Evolutionary conservation across 92 coral and sea anemone genomes (phyloP).

Genomic region (Parazoanthus atlanticus): DNA sequence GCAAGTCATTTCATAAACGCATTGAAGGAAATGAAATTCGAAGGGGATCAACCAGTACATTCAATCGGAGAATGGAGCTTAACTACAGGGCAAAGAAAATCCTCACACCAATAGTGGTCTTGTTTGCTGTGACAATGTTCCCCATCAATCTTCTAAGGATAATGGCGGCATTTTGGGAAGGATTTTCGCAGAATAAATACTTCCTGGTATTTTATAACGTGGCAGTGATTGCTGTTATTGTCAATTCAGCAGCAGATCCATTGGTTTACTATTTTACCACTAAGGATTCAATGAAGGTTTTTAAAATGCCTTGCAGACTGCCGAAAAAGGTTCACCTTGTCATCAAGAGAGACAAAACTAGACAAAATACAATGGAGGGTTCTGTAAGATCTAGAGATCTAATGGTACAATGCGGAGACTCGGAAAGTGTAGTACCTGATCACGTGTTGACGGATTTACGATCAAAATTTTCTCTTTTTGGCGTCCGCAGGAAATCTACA

Average conservation of each 20-base stretch:
- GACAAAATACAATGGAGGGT: not conserved
- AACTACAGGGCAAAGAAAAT: conserved; percentile 78
- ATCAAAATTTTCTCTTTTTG: not conserved
- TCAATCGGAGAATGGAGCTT: conserved; percentile 65
- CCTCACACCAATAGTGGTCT: conserved; percentile 85
- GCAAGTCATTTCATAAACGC: conserved; percentile 73
- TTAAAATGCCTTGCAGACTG: conserved; percentile 35
- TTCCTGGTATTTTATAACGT: conserved; percentile 68
- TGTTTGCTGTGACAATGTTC: conserved; percentile 81
- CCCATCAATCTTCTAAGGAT: conserved; percentile 79
- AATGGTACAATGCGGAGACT: not conserved
- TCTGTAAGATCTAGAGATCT: not conserved
- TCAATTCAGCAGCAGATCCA: conserved; percentile 85
- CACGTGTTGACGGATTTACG: not conserved
- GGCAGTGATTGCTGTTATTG: conserved; percentile 68
- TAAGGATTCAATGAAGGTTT: conserved; percentile 56
- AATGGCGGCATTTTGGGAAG: conserved; percentile 58
- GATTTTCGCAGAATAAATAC: conserved; percentile 47
- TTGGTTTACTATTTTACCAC: conserved; percentile 84
- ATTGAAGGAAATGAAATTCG: conserved; percentile 9
- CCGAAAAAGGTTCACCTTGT: conserved; percentile 25
- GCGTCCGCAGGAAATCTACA: not conserved
- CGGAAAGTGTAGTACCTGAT: not conserved
- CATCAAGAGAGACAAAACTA: not conserved
- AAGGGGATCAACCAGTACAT: conserved; percentile 4